phyloP scores from a whole-genome alignment of 2,888 invertebrate species.

The Ferrisia virgata region DNA sequence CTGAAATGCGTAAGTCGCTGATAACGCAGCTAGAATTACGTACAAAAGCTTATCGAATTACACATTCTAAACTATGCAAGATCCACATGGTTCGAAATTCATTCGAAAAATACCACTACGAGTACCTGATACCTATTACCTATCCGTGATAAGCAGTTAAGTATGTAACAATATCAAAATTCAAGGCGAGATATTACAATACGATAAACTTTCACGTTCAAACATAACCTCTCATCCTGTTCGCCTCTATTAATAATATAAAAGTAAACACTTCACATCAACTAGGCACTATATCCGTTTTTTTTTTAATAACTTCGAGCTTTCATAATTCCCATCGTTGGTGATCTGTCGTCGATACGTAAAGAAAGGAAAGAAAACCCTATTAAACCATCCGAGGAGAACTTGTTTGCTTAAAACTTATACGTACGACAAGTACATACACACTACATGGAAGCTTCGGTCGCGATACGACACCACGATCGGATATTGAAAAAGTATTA shows the following conservation, averaged over 20 bases:
- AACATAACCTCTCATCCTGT: not conserved
- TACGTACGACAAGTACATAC: not conserved
- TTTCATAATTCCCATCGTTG: not conserved
- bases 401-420: not conserved
- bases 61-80: no score
- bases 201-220: not conserved
- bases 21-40: no score
- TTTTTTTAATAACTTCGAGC: not conserved
- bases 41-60: no score
- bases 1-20: no score
- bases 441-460: not conserved
- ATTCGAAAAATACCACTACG: no score
- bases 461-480: not conserved
- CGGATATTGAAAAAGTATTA: not conserved
- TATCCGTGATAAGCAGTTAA: no score
- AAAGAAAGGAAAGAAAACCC: not conserved
- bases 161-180: no score
- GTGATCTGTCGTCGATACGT: not conserved
- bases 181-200: no score
- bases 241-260: not conserved
- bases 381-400: not conserved
- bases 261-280: not conserved
- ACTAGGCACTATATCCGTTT: no score
- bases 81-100: no score
- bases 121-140: no score